These are phyloP conservation scores for Ephydatia muelleri DNA, from an alignment of 37 sponge, comb jelly and placozoan genomes.

Conservation along the genomic window DNA sequence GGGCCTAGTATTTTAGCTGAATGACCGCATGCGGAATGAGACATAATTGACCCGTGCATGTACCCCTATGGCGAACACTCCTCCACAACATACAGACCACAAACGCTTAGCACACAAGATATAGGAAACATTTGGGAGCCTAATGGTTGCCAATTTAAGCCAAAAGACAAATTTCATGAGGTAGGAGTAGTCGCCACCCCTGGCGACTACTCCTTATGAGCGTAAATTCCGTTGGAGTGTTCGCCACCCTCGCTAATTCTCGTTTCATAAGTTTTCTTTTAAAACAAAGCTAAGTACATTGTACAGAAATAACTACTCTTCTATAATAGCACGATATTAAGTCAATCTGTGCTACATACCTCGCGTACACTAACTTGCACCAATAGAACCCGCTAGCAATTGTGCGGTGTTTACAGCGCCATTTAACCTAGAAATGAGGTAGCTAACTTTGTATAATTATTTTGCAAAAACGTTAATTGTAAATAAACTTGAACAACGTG, in stretches of 20 bases:
- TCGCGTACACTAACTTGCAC: too few relatives aligned
- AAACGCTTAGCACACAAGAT: background rate
- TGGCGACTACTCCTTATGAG: background rate
- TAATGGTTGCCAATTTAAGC: slow-evolving; percentile 1
- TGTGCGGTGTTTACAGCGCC: too few relatives aligned
- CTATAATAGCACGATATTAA: background rate
- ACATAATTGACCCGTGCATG: background rate
- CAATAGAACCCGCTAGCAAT: too few relatives aligned
- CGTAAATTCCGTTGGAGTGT: background rate
- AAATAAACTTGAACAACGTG: too few relatives aligned
- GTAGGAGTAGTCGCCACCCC: slow-evolving; percentile 1
- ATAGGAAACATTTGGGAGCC: background rate
- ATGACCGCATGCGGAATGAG: background rate
- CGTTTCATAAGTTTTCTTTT: background rate
- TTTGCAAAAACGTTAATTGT: too few relatives aligned
- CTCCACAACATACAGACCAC: background rate
- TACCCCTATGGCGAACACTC: background rate
- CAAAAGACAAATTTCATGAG: background rate
- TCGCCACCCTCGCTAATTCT: background rate
- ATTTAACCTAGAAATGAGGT: too few relatives aligned
- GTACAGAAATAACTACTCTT: background rate
- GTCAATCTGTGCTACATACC: too few relatives aligned
- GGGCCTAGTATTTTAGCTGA: background rate
- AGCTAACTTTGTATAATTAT: too few relatives aligned
- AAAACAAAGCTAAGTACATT: slow-evolving; percentile 1